Evolutionary conservation across 2,888 invertebrate genomes (phyloP), one percentile per base, ranked within the genome.

Genomic region (Cylindroiulus punctatus): DNA sequence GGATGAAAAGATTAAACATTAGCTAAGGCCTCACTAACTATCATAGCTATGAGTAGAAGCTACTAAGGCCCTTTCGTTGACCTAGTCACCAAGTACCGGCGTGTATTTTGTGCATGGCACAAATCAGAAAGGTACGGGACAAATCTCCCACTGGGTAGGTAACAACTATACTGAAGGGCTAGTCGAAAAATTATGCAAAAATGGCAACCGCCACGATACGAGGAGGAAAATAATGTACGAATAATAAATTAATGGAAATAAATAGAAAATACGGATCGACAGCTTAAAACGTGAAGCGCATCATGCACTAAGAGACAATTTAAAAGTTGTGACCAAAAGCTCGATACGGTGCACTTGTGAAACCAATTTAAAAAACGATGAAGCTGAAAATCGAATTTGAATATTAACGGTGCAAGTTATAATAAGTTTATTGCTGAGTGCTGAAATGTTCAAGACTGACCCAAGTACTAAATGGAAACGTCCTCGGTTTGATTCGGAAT

Each of bases 51-150:
- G 26, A 65, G 65, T n/a, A 26, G n/a, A 65, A 65, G 19, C 65
- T 65, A 26, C 4, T 26, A 10, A 26, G 65, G 47, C 36, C 36
- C 36, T 36, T 36, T 7, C 14, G 10, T 7, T 14, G 44, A 52
- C n/a, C 52, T n/a, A 52, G n/a, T 65, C 65, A 26, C 0, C 7
- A 10, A 65, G 26, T 26, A 26, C 65, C 12, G 26, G 26, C n/a
- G n/a, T n/a, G 65, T 65, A 65, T 65, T 65, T 65, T 65, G 65
- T 65, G 65, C 26, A 65, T 26, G n/a, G 65, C 65, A 65, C 65
- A 65, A 65, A 65, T 26, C n/a, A 65, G n/a, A 12, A 65, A 65
- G 65, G 26, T 65, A 65, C 0, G 7, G 26, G 26, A 65, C 65
- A 22, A 65, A 65, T 65, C 65, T 65, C 65, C 26, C 26, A 26